Base-by-base conservation (phyloP, 2,888 invertebrate species). In the Embidobia sp. region DNA sequence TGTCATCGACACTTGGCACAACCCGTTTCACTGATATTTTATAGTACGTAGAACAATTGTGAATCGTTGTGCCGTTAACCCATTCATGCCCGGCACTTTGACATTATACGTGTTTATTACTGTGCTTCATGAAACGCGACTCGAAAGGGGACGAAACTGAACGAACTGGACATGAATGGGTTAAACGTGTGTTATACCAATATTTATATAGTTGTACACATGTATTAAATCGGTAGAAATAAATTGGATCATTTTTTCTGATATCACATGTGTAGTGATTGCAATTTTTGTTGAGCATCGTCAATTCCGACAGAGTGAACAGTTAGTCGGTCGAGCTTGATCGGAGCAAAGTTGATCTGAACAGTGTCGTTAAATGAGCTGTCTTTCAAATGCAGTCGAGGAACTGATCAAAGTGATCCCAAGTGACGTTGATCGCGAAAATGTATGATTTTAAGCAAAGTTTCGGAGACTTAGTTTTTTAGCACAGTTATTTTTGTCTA, bases 361-460 rank as follows among this genome's bases (percentile, higher is more conserved):
- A 22, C 22, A 11, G 3, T 29, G n/a, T 44, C 11, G 26, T 11
- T 40, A 40, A 8, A 7, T 5, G 18, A 13, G 1, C 31, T 15
- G 10, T 11, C 22, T 35, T 22, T n/a, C n/a, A n/a, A n/a, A n/a
- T n/a, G n/a, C n/a, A n/a, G n/a, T n/a, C n/a, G n/a, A n/a, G n/a
- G n/a, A n/a, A n/a, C n/a, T n/a, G n/a, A n/a, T n/a, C n/a, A n/a
- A n/a, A 31, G 1, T 13, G 26, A 10, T 11, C 8, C 59, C 59
- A 61, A 61, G 59, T 61, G 59, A 61, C 59, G 15, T 35, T 61
- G 59, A 61, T 35, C 26, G n/a, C n/a, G n/a, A n/a, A n/a, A n/a
- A n/a, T n/a, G n/a, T n/a, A n/a, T n/a, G n/a, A n/a, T n/a, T n/a
- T n/a, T n/a, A n/a, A n/a, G n/a, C n/a, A n/a, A n/a, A n/a, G n/a